Evolutionary conservation across 1,140 invertebrate genomes (phyloP), one percentile per base, ranked within the genome.

Genomic region (Portunus trituberculatus): DNA sequence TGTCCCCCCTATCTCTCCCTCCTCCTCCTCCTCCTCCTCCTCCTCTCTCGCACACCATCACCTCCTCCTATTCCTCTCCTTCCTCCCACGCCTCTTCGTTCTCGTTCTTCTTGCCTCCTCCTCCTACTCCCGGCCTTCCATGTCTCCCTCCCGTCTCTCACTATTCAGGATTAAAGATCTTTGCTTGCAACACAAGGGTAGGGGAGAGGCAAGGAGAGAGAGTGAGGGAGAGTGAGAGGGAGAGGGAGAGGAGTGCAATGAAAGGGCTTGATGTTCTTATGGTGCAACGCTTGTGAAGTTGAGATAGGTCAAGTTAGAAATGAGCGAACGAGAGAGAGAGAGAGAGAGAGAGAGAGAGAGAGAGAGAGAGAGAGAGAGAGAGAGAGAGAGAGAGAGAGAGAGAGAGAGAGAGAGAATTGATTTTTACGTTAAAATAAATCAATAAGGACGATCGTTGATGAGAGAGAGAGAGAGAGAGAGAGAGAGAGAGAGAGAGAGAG

Each of bases 281-380:
- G 67, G 4, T 20, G n/a, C 67, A 76, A 76, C 67, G 20, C n/a
- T 76, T n/a, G 20, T n/a, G 8, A 76, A 20, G 20, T 76, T 76
- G 20, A 76, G 67, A 76, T n/a, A 76, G 67, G 67, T 76, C 67
- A 20, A 76, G 67, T n/a, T 39, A 39, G 6, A 76, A n/a, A 76
- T 76, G 67, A 12, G 2, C n/a, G n/a, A 20, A 59, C 12, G 20
- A 28, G 86, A 46, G 31, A 28, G 92, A 93, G 92, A 93, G 92
- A 93, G 82, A 93, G 82, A 93, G 92, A 93, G 92, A 84, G 92
- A 32, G 92, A 83, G 92, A n/a, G 16, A 28, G 86, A 46, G 31
- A 28, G 92, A 93, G 92, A 93, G 92, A 93, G 82, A 93, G 82
- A 93, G 92, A 93, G 92, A 84, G 92, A 32, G 92, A 83, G 92